Base-by-base conservation (phyloP, 2,888 invertebrate species). In the Bellardia pandia region DNA sequence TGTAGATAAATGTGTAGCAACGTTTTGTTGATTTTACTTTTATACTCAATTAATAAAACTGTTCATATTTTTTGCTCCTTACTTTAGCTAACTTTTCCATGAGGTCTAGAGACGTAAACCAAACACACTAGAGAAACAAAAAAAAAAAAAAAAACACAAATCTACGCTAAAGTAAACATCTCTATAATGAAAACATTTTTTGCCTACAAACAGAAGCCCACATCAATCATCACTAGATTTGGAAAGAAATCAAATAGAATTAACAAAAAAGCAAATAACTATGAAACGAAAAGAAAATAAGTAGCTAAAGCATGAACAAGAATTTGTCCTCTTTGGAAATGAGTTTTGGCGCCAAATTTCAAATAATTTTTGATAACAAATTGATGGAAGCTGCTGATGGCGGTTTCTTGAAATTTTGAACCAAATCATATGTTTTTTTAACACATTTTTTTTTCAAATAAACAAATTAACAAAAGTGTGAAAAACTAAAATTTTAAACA, bases 391-490 rank as follows among this genome's bases (percentile, higher is more conserved):
- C 45, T 74, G 45, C 45, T 60, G 23, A 74, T 74, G 45, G 42
- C 58, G 23, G 30, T 8, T 58, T 74, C 42, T 58, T 13, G 13
- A 13, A 11, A 45, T 45, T 42, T 13, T 53, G 16, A 33, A 14
- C 33, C 53, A 62, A 79, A 58, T 51, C 23, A 30, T 30, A 58
- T 33, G 30, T 37, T 58, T 7, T 51, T 74, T 78, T 66, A 72
- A 81, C 16, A 62, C 56, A 23, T 23, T 23, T 23, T 23, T 69
- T 16, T 58, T 77, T 81, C 40, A 87, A 84, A 87, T 87, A 87
- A 85, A 87, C 84, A 87, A 78, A 74, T 78, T 45, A 62, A 37
- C 40, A 74, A 37, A 82, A 77, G 79, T 85, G 85, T 79, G 68
- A 85, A 85, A 64, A 77, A 51, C 9, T 81, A n/a, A 11, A 11